Evolutionary conservation across 2,888 invertebrate species (phyloP).

Genomic region (Rhaphigaster nebulosa): DNA sequence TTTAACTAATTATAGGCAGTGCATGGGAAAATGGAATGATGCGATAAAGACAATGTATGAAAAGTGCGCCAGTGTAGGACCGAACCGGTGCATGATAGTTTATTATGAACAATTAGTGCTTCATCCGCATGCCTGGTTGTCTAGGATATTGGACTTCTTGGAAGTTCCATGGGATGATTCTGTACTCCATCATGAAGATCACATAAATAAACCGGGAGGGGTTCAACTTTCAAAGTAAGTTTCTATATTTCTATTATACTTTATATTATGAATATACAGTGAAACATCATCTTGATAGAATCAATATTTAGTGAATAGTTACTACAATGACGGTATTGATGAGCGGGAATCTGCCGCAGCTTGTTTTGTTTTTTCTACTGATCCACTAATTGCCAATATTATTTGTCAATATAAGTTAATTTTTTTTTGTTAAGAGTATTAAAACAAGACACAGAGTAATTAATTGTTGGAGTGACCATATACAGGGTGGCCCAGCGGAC

Average conservation of each 20-base stretch:
- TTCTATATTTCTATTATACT: slow-evolving; percentile 52
- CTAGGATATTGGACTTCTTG: slow-evolving; percentile 87
- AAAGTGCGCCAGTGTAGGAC: slow-evolving; percentile 79
- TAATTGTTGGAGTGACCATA: too few species aligned
- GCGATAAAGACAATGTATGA: slow-evolving; percentile 95
- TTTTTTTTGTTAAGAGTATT: too few species aligned
- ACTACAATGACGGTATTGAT: neutral
- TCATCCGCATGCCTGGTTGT: slow-evolving; percentile 91
- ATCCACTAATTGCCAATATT: too few species aligned
- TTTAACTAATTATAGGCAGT: slow-evolving; percentile 92
- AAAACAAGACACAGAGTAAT: too few species aligned
- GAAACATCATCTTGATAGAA: neutral
- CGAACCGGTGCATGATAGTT: slow-evolving; percentile 75
- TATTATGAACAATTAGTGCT: slow-evolving; percentile 98
- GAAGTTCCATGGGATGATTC: slow-evolving; percentile 95
- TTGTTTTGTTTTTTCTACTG: too few species aligned
- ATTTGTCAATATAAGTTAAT: too few species aligned
- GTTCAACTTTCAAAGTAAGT: slow-evolving; percentile 94
- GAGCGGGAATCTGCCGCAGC: too few species aligned
- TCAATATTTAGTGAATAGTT: neutral
- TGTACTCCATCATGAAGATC: slow-evolving; percentile 97
- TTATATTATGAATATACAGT: neutral
- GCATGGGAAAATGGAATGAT: slow-evolving; percentile 96
- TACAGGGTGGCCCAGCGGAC: too few species aligned
- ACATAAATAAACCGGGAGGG: slow-evolving; percentile 95